Evolutionary conservation across 2,113 vertebrate species (phyloP), one percentile per base, ranked within the genome.

Genomic region (Dolichallabes microphthalmus): DNA sequence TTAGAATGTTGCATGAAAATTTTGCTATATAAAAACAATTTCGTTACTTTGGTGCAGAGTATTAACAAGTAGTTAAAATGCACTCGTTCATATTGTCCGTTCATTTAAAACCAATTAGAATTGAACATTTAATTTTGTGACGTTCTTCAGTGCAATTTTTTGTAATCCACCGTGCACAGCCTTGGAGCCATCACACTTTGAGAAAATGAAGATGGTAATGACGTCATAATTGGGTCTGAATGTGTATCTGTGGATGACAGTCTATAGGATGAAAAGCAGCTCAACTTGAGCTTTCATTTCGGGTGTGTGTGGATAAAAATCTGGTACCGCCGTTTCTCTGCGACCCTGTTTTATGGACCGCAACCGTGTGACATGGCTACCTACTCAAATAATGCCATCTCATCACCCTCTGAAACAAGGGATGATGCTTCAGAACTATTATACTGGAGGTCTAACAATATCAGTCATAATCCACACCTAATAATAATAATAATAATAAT

Each of bases 321-420:
- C 77, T 64, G 91, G 89, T 91, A 86, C 92, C 86, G 86, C 76
- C 76, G 22, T 90, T 91, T 94, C 93, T 94, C 94, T 93, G 93
- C 91, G 90, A 86, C 90, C 91, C 87, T 89, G 88, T 92, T 91
- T 92, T 92, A 90, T 92, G 93, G 92, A 94, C 92, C 85, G 92
- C 90, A 90, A 94, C 90, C 91, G 92, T 91, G 83, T 91, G 94
- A 93, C 93, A 94, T 94, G 91, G 91, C 93, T 94, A 89, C 92
- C 90, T 90, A 92, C 93, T 95, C 92, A 90, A 93, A 93, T 94
- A 96, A 93, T 95, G 95, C 96, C 95, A 94, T 92, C 92, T 94
- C 93, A 92, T 91, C 91, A 95, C 96, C 96, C 96, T 97, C 96
- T 97, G 95, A 95, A 97, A 96, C 96, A 97, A 97, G 97, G 96